phyloP scores from a whole-genome alignment of 2,113 vertebrate genomes.

The Xyliphius kryptos region DNA sequence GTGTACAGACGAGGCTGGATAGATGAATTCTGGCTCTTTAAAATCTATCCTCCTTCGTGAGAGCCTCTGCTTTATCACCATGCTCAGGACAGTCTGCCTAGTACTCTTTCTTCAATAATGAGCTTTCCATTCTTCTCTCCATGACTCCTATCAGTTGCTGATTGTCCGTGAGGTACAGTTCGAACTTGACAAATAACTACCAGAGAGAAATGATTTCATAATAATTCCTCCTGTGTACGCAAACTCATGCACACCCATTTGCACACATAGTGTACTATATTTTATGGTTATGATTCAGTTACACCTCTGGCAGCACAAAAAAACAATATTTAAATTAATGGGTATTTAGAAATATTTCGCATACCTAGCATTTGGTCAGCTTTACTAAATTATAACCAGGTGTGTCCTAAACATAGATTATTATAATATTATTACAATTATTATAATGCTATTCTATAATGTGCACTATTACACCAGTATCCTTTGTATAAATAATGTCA shows the following conservation, averaged over 20 bases:
- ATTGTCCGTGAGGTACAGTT: conserved; percentile 19
- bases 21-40: conserved; percentile 62
- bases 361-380: not conserved
- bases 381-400: too few relatives aligned
- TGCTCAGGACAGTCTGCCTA: conserved; percentile 2
- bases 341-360: conserved; percentile 3
- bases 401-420: too few relatives aligned
- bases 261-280: not conserved
- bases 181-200: conserved; percentile 21
- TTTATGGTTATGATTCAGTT: too few relatives aligned
- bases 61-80: conserved; percentile 55
- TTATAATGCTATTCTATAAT: too few relatives aligned
- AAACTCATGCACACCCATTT: not conserved
- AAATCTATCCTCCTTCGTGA: conserved; percentile 55
- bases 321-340: too few relatives aligned
- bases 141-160: conserved; percentile 27
- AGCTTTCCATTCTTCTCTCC: conserved; percentile 18
- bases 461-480: too few relatives aligned
- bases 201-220: conserved; percentile 7
- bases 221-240: conserved; percentile 7
- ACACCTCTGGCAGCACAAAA: conserved; percentile 9
- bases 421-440: too few relatives aligned
- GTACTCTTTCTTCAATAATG: conserved; percentile 22
- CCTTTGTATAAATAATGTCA: too few relatives aligned
- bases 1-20: conserved; percentile 52